A percentile compares a stretch with the other conserved stretches of the same genome.
Conservation (phyloP, 2,888 invertebrate species). For the Trachelus iudaicus region DNA sequence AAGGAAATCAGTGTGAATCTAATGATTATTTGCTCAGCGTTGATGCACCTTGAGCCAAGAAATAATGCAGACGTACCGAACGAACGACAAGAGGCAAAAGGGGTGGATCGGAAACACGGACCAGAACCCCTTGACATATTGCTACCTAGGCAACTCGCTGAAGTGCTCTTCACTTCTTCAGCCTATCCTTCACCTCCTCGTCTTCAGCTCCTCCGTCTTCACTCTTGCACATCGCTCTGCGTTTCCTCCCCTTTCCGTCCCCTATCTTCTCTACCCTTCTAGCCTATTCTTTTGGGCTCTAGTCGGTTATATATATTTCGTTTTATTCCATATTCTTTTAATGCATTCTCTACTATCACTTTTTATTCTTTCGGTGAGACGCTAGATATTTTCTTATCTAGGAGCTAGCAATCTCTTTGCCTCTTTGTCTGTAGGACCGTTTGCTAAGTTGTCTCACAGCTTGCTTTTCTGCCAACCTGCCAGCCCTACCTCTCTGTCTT, state of each 20-base stretch:
- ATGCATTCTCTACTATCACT: too few species aligned
- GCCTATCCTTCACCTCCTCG: constrained; percentile 19
- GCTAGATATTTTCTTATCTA: too few species aligned
- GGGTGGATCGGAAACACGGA: constrained; percentile 36
- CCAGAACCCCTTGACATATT: constrained; percentile 58
- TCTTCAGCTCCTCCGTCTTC: constrained; percentile 24
- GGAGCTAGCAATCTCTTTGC: too few species aligned
- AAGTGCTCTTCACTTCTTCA: constrained; percentile 50
- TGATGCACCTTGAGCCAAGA: too few species aligned
- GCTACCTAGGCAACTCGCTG: constrained; percentile 61
- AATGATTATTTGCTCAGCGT: too few species aligned
- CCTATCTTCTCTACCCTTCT: constrained; percentile 21
- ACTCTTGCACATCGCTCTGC: constrained; percentile 18
- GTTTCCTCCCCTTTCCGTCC: constrained; percentile 22
- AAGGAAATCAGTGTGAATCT: too few species aligned
- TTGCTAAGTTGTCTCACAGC: too few species aligned
- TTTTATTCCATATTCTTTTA: too few species aligned
- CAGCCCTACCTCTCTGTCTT: too few species aligned
- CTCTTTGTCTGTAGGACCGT: too few species aligned
- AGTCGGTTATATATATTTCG: constrained; percentile 22
- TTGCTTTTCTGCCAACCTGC: too few species aligned
- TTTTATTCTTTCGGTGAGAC: too few species aligned
- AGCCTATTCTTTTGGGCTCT: constrained; percentile 22
- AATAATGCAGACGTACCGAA: background rate
- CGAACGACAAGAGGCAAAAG: constrained; percentile 12